Base-by-base conservation (phyloP, 2,888 invertebrate genomes). In the Endotricha flammealis region DNA sequence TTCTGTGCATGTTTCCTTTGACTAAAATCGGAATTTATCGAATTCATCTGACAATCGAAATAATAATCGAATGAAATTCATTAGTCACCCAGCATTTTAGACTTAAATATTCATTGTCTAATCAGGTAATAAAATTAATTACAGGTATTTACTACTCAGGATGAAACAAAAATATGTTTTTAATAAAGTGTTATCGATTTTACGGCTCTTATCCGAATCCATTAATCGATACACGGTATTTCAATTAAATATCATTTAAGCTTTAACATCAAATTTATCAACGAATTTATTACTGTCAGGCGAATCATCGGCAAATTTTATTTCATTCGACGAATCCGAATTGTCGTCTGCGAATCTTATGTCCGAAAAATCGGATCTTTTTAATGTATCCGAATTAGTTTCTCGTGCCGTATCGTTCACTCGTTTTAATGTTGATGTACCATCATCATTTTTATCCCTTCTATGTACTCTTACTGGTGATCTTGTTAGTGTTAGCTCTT, bases 291-390 rank as follows among this genome's bases (percentile, higher is more conserved):
- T 86, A 50, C 82, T 83, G 50, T 86, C 86, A 1, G 86, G 83
- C 1, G 86, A 85, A 47, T 83, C 86, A 38, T 83, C 87, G 8
- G 76, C 82, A 45, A 81, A 85, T 52, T 78, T 81, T 4, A 85
- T 82, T 50, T 87, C 86, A 42, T 73, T 78, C 0, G 87, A 87
- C 12, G 85, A 83, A 56, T 90, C 90, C 1, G 90, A 90, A 48
- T 89, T 90, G 20, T 93, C 93, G 55, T 93, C 93, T 4, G 91
- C 93, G 62, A 91, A 93, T 57, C 89, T 91, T 30, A 93, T 90
- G 49, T 92, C 92, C 34, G 89, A 89, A 36, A 91, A 76, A 50
- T 89, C 88, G 30, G 88, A 87, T 48, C 89, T 85, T 54, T 89
- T 89, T 7, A 90, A 59, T 0, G 80, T 78, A 40, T 86, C 82